These are phyloP conservation scores for Cotesia glomerata DNA, from an alignment of 1,140 invertebrate genomes.

Conservation along the genomic window DNA sequence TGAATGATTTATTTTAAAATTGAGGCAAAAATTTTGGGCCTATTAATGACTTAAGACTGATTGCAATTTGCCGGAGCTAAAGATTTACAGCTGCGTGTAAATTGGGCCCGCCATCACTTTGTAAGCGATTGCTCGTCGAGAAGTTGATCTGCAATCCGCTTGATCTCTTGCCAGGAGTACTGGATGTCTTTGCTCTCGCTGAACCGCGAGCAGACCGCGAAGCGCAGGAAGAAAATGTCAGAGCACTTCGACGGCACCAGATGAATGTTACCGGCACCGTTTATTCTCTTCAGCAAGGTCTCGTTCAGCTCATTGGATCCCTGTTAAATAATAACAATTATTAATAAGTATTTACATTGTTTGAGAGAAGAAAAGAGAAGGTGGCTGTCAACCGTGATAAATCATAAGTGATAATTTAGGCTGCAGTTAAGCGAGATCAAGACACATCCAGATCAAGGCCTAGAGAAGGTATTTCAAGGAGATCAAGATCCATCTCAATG, in stretches of 20 bases:
- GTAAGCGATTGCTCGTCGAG: slow-evolving; percentile 61
- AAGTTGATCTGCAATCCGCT: slow-evolving; percentile 72
- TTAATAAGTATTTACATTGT: not conserved
- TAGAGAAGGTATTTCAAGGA: slow-evolving; percentile 19
- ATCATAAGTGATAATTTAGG: too few relatives aligned
- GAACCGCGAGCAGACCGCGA: slow-evolving; percentile 89
- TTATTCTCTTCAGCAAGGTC: slow-evolving; percentile 82
- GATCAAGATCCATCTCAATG: not conserved
- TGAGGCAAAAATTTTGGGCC: too few relatives aligned
- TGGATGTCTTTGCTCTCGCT: slow-evolving; percentile 84
- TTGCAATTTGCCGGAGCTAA: slow-evolving; percentile 55
- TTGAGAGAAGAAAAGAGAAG: not conserved
- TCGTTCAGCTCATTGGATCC: slow-evolving; percentile 87
- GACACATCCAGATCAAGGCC: slow-evolving; percentile 15
- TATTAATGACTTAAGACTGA: slow-evolving; percentile 55
- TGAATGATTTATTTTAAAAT: too few relatives aligned
- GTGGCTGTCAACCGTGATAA: not conserved
- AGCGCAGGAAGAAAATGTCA: slow-evolving; percentile 84
- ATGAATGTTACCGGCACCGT: slow-evolving; percentile 91
- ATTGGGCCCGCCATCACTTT: slow-evolving; percentile 61
- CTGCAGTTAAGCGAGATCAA: not conserved
- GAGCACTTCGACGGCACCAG: slow-evolving; percentile 90
- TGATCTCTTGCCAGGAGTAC: slow-evolving; percentile 86
- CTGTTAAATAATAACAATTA: slow-evolving; percentile 53
- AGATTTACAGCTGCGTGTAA: slow-evolving; percentile 53